Base-by-base conservation (phyloP, 2,888 invertebrate genomes). In the Pyrgus malvae region DNA sequence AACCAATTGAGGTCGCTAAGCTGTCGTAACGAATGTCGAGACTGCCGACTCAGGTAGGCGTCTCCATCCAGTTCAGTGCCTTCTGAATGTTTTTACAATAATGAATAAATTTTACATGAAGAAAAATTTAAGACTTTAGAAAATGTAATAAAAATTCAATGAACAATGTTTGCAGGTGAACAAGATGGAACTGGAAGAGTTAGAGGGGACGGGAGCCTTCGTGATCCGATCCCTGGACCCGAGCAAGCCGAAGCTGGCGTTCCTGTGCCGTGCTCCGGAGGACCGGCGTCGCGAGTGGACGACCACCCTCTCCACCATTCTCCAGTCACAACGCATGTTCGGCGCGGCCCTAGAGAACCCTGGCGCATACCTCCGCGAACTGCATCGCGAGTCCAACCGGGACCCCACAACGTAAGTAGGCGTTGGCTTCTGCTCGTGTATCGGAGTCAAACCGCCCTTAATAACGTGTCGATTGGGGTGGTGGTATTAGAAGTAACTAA, bases 271-370 rank as follows among this genome's bases (percentile, higher is more conserved):
- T 74, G 95, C 96, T 0, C 84, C 92, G 5, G 93, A 93, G 35
- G 91, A 92, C 25, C 95, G 97, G 61, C 92, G 93, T 65, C 94
- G 95, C 68, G 95, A 95, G 74, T 99, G 98, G 99, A 91, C 96
- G 62, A 91, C 93, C 48, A 95, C 95, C 55, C 93, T 99, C 63
- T 93, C 94, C 64, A 93, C 93, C 72, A 97, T 99, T 67, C 92
- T 99, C 56, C 97, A 98, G 81, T 96, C 96, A 68, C 99, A 99
- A 90, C 94, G 94, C 74, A 96, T 97, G 87, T 97, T 99, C 86
- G 94, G 98, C 64, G 95, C 95, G 83, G 97, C 97, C 69, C 95
- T 99, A 67, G 98, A 99, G 91, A 98, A 97, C 86, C 99, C 99
- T 23, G 97, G 97, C 59, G 85, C 84, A 0, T 87, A 86, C 58